Conservation (phyloP, 53 echinoderm and acorn worm genomes). For the Mesocentrotus franciscanus region DNA sequence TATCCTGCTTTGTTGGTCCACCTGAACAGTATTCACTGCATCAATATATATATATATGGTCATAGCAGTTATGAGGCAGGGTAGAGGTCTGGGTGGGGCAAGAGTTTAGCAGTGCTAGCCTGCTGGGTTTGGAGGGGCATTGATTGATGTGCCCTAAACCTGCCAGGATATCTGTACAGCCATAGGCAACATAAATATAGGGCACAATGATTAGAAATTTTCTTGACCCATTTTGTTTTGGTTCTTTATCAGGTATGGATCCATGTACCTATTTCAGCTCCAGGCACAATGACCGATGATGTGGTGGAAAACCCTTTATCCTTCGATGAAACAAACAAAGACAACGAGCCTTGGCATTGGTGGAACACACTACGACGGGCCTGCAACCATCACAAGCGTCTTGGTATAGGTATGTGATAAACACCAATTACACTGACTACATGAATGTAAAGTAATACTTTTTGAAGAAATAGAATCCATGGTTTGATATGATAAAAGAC, state of each 20-base stretch:
- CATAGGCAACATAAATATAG: background rate
- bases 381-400: conserved; percentile 91
- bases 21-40: too few relatives aligned
- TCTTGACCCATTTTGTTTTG: background rate
- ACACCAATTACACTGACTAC: background rate
- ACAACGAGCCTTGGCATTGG: conserved; percentile 87
- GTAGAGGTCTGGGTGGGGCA: too few relatives aligned
- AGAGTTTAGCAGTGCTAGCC: too few relatives aligned
- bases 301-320: conserved; percentile 77
- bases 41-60: too few relatives aligned
- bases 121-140: too few relatives aligned
- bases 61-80: too few relatives aligned
- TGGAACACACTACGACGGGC: conserved; percentile 94
- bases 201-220: background rate
- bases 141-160: background rate
- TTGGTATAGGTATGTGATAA: conserved; percentile 75
- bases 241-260: conserved; percentile 83
- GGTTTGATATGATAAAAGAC: too few relatives aligned
- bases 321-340: conserved; percentile 26
- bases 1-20: too few relatives aligned
- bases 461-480: too few relatives aligned
- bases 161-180: background rate
- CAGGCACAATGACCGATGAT: conserved; percentile 72
- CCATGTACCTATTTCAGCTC: conserved; percentile 85
- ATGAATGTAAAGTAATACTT: background rate